Evolutionary conservation across 1,140 invertebrate genomes (phyloP).

Genomic region (Dryas iulia): DNA sequence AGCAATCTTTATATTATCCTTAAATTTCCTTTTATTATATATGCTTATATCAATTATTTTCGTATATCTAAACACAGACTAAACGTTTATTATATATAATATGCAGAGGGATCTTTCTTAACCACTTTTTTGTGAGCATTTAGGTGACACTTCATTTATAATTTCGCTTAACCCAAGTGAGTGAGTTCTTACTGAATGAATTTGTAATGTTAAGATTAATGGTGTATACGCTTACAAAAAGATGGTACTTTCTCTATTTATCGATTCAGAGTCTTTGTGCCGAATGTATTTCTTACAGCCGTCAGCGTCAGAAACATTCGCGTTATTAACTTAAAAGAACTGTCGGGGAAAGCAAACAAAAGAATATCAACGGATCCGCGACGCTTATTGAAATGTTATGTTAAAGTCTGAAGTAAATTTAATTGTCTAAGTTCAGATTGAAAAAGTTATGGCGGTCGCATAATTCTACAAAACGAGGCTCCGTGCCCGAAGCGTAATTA

Average conservation of each 20-base stretch:
- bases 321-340: conserved; percentile 31
- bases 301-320: conserved; percentile 18
- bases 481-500: conserved; percentile 56
- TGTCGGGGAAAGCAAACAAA: conserved; percentile 48
- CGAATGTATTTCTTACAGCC: conserved; percentile 4
- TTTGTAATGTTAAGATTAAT: conserved; percentile 76
- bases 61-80: not conserved
- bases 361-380: conserved; percentile 47
- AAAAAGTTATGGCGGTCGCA: conserved; percentile 73
- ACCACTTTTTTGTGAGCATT: conserved; percentile 65
- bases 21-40: too few species aligned
- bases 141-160: conserved; percentile 76
- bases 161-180: conserved; percentile 75
- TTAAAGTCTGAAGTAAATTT: conserved; percentile 65
- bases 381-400: conserved; percentile 67
- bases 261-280: conserved; percentile 16
- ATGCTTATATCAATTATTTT: not conserved
- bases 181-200: conserved; percentile 77
- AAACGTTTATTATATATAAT: conserved; percentile 7
- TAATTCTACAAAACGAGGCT: conserved; percentile 63
- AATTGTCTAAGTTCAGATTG: conserved; percentile 76
- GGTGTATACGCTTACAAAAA: conserved; percentile 23
- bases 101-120: conserved; percentile 60
- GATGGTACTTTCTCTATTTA: conserved; percentile 15
- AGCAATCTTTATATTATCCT: too few species aligned